Base-by-base conservation (phyloP, 2,797 vertebrate genomes). In the Ctenopoma kingsleyae region DNA sequence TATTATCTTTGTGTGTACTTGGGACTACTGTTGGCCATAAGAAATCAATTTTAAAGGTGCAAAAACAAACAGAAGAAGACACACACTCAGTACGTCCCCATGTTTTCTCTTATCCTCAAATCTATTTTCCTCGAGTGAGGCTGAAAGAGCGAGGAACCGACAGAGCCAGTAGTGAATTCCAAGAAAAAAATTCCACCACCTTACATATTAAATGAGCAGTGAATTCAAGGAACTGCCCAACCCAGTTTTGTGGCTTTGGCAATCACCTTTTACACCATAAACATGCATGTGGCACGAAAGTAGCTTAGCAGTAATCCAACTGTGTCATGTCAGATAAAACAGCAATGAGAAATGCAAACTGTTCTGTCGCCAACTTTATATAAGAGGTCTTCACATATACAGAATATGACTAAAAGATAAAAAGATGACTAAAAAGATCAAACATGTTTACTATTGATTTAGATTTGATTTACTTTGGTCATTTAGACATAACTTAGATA, bases 161-260 rank as follows among this genome's bases (percentile, higher is more conserved):
- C n/a, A 75, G 46, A 52, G 11, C 23, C 36, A 17, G 36, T 23
- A 9, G 17, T 11, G 3, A 46, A 47, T 82, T 77, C 67, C 52
- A 56, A 70, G 30, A 74, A 66, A 49, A 49, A 40, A 38, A 32
- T 32, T 32, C 17, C 2, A 16, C 35, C 27, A 54, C 22, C 62
- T 53, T 59, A 25, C 47, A 71, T 76, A 25, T 64, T 53, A 55
- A 61, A 79, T 62, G 46, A 68, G 51, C 9, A 51, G 17, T 0
- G 49, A 53, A 41, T 78, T 82, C 44, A 19, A 86, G 57, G 76
- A 85, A 82, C 36, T 61, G 46, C 60, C 51, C 67, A 58, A 32
- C 52, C 50, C 60, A 40, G 7, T 74, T 71, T 57, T 53, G 53
- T 41, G 50, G 67, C 53, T 76, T 76, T 67, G 38, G 61, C 46